Base-by-base conservation (phyloP, 2,888 invertebrate species). In the Ormyrus rosae region DNA sequence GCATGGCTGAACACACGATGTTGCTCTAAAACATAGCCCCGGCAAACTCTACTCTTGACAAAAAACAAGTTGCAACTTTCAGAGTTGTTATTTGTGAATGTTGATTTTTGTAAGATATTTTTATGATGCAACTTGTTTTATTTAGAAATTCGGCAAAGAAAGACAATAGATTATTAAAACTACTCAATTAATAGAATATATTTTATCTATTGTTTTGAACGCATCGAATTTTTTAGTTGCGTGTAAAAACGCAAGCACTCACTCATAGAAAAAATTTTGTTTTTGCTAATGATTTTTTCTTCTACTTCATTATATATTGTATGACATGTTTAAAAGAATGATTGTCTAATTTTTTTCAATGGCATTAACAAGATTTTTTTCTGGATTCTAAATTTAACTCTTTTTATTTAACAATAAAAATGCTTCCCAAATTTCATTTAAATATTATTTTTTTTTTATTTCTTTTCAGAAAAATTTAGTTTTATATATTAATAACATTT, bases 1-100 rank as follows among this genome's bases (percentile, higher is more conserved):
- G 82, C 82, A 82, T 82, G 82, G 67, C 80, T 78, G 56, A 69
- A 72, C 73, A 79, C 60, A 79, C 68, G 50, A 79, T 78, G 67
- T 75, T 67, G 75, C 79, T 58, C 72, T 45, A 67, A 75, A 70
- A 78, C 19, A 74, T 58, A 67, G 53, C 48, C 45, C 69, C n/a
- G 9, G 58, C 7, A 13, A 53, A 74, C 56, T 34, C 10, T 8
- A 45, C 10, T 48, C 56, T 65, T 65, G 13, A 7, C 53, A 65
- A n/a, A 34, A 55, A 13, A 76, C 10, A 51, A 76, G 61, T 61
- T 71, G 13, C 55, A 45, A 60, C 46, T 63, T 34, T n/a, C 9
- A 55, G n/a, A 55, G 10, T 8, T n/a, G 4, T 58, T 34, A 3
- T 34, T 34, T 34, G 34, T 34, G 34, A 34, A 34, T 34, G 4